A percentile compares a stretch with the other conserved stretches of the same genome.
These are phyloP conservation scores for Gymnoscopelus braueri DNA, from an alignment of 2,797 vertebrate genomes.

Conservation along the genomic window DNA sequence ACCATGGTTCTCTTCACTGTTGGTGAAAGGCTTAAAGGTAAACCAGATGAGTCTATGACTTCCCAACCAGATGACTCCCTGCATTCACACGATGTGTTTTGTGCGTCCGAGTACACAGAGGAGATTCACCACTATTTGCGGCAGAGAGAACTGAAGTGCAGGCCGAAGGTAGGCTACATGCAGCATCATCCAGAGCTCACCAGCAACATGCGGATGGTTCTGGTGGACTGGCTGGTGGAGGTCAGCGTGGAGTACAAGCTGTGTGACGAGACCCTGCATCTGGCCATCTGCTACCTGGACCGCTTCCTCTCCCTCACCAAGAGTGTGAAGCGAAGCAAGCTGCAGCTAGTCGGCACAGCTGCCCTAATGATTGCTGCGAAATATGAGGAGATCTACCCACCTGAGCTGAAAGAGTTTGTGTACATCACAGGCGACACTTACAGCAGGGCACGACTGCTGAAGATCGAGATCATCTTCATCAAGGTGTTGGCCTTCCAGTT, in stretches of 20 bases:
- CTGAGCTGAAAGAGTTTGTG: conserved; percentile 90
- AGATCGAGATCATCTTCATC: conserved; percentile 89
- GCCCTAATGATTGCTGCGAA: conserved; percentile 94
- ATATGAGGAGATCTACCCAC: conserved; percentile 92
- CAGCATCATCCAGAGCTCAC: conserved; percentile 91
- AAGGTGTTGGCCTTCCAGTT: conserved; percentile 87
- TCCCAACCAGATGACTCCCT: conserved; percentile 68
- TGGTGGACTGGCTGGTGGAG: conserved; percentile 95
- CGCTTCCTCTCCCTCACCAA: conserved; percentile 89
- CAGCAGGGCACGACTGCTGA: conserved; percentile 86
- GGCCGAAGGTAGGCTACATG: conserved; percentile 84
- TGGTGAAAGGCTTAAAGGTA: no score
- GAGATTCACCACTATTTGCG: conserved; percentile 89
- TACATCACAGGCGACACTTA: conserved; percentile 93
- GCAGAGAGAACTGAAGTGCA: conserved; percentile 84
- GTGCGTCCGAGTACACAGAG: conserved; percentile 83
- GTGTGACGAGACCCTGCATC: conserved; percentile 86
- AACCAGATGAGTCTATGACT: conserved; percentile 84
- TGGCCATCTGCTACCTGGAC: conserved; percentile 93
- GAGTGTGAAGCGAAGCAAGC: conserved; percentile 84
- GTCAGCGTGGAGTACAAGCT: conserved; percentile 90
- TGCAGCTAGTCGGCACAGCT: conserved; percentile 93
- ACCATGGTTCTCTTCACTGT: no score
- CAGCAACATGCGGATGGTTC: conserved; percentile 85
- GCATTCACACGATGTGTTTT: conserved; percentile 68